Conservation (phyloP, 2,797 vertebrate genomes). For the Poecilia gillii region DNA sequence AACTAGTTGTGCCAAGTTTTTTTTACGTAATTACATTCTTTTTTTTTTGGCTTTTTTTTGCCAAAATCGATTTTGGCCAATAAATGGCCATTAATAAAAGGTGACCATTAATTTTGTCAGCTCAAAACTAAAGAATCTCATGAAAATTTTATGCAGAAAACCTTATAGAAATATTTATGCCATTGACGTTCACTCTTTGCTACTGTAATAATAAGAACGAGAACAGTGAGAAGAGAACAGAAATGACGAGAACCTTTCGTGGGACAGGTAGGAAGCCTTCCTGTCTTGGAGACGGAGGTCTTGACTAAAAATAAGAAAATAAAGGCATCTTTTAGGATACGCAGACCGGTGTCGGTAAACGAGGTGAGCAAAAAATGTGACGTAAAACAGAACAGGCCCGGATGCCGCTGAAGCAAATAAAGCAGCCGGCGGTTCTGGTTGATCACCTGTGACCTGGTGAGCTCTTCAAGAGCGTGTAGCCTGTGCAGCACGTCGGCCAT, state of each 20-base stretch:
- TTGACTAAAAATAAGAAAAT: conserved; percentile 79
- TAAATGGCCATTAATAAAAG: too few species aligned
- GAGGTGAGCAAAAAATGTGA: neutral
- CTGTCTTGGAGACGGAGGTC: conserved; percentile 75
- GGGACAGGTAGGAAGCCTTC: conserved; percentile 61
- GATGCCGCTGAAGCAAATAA: neutral
- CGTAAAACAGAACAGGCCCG: neutral
- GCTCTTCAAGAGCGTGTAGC: conserved; percentile 86
- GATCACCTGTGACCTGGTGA: conserved; percentile 84
- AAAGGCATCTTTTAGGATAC: neutral
- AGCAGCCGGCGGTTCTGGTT: neutral
- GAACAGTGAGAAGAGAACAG: neutral
- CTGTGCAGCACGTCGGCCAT: conserved; percentile 90
- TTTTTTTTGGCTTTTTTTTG: too few species aligned
- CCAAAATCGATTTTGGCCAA: too few species aligned
- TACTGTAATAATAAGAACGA: neutral
- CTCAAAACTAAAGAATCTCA: neutral
- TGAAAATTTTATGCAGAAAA: neutral
- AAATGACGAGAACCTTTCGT: conserved; percentile 72
- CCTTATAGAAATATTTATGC: neutral
- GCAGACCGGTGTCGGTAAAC: neutral
- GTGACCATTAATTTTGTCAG: neutral
- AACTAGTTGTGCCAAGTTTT: neutral
- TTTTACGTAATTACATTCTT: too few species aligned
- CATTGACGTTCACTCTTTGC: neutral